Conservation (phyloP, 2,797 vertebrate genomes). For the Notolabrus celidotus region DNA sequence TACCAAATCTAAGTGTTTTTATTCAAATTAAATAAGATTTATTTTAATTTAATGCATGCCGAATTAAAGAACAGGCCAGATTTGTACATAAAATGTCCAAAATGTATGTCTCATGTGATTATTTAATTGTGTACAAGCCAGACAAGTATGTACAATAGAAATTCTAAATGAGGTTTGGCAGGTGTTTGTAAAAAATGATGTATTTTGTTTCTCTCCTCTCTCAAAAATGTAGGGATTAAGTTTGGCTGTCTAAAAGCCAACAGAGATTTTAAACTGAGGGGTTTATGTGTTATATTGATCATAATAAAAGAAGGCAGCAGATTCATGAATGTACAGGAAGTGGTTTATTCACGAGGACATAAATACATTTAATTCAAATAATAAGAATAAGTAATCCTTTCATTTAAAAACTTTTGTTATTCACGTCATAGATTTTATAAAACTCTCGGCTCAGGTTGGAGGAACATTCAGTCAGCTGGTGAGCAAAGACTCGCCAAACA, state of each 20-base stretch:
- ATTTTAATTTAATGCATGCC: neutral
- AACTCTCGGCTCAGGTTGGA: neutral
- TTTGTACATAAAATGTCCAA: neutral
- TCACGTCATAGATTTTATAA: constrained; percentile 9
- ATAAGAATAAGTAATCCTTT: neutral
- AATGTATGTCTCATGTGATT: neutral
- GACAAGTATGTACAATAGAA: neutral
- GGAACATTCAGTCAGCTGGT: constrained; percentile 66
- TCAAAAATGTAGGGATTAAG: too few relatives aligned
- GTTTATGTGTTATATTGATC: too few relatives aligned
- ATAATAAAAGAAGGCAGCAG: neutral
- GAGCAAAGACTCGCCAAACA: constrained; percentile 89
- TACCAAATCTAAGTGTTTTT: neutral
- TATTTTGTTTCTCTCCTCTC: too few relatives aligned
- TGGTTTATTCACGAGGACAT: constrained; percentile 19
- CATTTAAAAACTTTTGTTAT: constrained; percentile 1
- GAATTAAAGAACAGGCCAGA: neutral
- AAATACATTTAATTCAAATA: constrained; percentile 8
- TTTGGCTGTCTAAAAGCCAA: too few relatives aligned
- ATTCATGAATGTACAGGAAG: neutral
- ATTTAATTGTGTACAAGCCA: neutral
- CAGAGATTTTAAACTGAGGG: too few relatives aligned
- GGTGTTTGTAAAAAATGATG: neutral
- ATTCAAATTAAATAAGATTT: neutral
- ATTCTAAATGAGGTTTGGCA: neutral